phyloP scores from a whole-genome alignment of 2,888 invertebrate species.

The Tinea trinotella region DNA sequence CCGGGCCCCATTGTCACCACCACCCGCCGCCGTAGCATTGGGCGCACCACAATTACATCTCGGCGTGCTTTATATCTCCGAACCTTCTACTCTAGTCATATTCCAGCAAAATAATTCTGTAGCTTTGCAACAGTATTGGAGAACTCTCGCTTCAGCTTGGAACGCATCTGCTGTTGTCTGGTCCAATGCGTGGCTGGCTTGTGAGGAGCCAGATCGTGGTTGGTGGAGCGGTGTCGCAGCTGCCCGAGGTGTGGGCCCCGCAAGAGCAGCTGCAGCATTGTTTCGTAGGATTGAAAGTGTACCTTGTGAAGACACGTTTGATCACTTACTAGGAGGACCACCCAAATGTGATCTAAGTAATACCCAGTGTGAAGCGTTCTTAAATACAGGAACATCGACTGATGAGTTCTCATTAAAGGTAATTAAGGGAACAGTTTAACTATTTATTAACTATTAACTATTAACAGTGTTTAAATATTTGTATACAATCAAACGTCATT shows the following conservation, averaged over 20 bases:
- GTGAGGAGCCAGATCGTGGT: slow-evolving; percentile 44
- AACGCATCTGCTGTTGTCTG: slow-evolving; percentile 58
- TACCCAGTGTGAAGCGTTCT: slow-evolving; percentile 50
- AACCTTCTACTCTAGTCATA: slow-evolving; percentile 49
- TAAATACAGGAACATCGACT: background rate
- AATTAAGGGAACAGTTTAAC: no score
- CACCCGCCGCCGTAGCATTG: slow-evolving; percentile 60
- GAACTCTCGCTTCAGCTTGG: slow-evolving; percentile 63
- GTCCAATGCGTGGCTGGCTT: slow-evolving; percentile 64
- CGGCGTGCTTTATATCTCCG: slow-evolving; percentile 57
- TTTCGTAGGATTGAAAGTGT: slow-evolving; percentile 76
- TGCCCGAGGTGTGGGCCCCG: slow-evolving; percentile 48
- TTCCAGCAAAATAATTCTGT: slow-evolving; percentile 65
- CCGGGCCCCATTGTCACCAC: slow-evolving; percentile 47
- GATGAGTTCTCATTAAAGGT: background rate
- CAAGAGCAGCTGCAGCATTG: slow-evolving; percentile 73
- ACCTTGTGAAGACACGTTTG: slow-evolving; percentile 80
- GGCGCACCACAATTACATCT: slow-evolving; percentile 66
- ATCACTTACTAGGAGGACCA: slow-evolving; percentile 76
- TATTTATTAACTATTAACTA: no score
- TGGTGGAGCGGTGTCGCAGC: slow-evolving; percentile 66
- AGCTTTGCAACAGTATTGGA: slow-evolving; percentile 69
- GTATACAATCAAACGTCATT: no score
- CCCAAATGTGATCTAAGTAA: slow-evolving; percentile 49
- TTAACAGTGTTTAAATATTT: no score